phyloP scores from a whole-genome alignment of 2,888 invertebrate genomes.

The Pterostichus madidus region DNA sequence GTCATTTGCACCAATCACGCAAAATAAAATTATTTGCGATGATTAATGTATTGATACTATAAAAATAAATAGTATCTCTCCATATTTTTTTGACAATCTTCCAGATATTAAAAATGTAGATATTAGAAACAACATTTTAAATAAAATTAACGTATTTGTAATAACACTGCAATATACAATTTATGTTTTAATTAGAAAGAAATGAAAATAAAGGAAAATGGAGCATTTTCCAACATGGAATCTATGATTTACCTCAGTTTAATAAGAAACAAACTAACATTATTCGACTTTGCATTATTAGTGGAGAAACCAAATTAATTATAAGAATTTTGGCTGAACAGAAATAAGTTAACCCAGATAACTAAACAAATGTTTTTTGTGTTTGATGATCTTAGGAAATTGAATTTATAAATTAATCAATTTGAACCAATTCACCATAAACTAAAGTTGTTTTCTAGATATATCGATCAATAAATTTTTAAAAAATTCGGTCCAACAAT shows the following conservation, averaged over 20 bases:
- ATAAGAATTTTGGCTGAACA: background rate
- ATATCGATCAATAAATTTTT: conserved; percentile 42
- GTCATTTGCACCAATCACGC: no score
- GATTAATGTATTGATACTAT: no score
- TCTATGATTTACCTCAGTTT: conserved; percentile 21
- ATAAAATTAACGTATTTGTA: conserved; percentile 6
- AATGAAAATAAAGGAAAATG: conserved; percentile 25
- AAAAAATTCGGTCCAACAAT: conserved; percentile 70
- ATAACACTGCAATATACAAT: background rate
- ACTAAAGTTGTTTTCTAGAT: conserved; percentile 5
- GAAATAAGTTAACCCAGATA: conserved; percentile 29
- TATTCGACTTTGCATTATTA: conserved; percentile 3
- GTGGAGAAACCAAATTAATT: background rate
- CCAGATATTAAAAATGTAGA: conserved; percentile 29
- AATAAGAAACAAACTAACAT: background rate
- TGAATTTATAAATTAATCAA: conserved; percentile 23
- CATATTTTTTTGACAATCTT: background rate
- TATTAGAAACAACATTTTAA: conserved; percentile 44
- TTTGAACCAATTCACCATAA: background rate
- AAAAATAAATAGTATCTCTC: background rate
- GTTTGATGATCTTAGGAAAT: background rate
- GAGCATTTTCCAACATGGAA: conserved; percentile 32
- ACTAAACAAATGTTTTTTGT: background rate
- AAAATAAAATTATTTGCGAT: no score
- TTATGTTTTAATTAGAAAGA: conserved; percentile 25